These are phyloP conservation scores for Zoroaster sp. DNA, from an alignment of 53 echinoderm and acorn worm species.

Conservation along the genomic window DNA sequence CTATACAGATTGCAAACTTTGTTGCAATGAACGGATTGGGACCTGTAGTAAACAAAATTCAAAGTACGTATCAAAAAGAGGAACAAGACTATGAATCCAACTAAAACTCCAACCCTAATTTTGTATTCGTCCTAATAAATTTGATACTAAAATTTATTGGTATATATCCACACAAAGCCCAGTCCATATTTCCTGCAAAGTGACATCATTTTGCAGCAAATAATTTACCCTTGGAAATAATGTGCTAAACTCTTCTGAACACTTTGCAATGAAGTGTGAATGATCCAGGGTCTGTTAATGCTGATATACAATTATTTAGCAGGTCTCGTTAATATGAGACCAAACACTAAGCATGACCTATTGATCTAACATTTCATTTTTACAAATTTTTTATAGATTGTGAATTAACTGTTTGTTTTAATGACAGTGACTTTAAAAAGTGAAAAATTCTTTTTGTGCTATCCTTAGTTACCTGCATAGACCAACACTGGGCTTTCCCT, in stretches of 20 bases:
- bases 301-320: neutral
- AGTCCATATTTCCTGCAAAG: neutral
- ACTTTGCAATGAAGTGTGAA: neutral
- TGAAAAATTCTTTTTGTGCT: neutral
- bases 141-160: neutral
- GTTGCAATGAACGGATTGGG: neutral
- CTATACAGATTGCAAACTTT: neutral
- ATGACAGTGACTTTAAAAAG: neutral
- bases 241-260: neutral
- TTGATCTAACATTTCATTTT: neutral
- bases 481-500: neutral
- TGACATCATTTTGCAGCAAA: neutral
- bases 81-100: neutral
- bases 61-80: neutral
- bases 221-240: neutral
- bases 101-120: neutral
- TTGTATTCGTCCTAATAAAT: neutral
- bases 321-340: neutral
- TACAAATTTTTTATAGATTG: neutral
- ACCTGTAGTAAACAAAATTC: neutral
- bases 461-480: neutral
- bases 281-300: neutral
- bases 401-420: neutral
- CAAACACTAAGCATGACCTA: neutral
- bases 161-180: neutral